Evolutionary conservation across 2,797 vertebrate genomes (phyloP).

Genomic region (Neosalanx taihuensis): DNA sequence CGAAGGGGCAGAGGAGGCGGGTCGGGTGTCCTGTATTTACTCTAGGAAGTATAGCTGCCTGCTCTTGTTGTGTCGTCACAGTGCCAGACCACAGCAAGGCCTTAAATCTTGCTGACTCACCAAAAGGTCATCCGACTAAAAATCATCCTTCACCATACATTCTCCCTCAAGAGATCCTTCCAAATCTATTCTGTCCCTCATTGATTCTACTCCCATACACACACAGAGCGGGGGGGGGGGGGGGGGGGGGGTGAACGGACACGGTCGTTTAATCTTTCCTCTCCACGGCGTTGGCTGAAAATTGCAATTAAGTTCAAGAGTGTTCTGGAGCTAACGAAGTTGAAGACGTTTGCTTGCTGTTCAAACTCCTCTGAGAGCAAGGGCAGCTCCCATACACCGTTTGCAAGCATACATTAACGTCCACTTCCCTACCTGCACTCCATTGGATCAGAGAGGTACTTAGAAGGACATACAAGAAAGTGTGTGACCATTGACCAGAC

Average conservation of each 20-base stretch:
- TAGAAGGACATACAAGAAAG: too few species aligned
- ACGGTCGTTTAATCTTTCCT: not conserved
- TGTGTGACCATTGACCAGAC: too few species aligned
- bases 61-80: not conserved
- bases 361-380: not conserved
- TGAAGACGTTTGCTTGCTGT: not conserved
- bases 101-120: not conserved
- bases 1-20: constrained; percentile 21
- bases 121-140: not conserved
- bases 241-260: not conserved
- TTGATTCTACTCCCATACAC: not conserved
- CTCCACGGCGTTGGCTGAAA: not conserved
- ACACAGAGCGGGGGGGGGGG: too few species aligned
- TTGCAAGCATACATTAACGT: too few species aligned
- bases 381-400: not conserved
- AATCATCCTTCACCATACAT: not conserved
- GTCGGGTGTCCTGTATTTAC: not conserved
- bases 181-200: not conserved
- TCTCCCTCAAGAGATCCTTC: not conserved
- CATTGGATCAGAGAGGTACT: too few species aligned
- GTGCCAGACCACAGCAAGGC: not conserved
- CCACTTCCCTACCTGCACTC: not conserved
- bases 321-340: not conserved
- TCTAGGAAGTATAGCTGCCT: not conserved
- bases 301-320: not conserved